A percentile compares a stretch with the other conserved stretches of the same genome.
phyloP scores from a whole-genome alignment of 2,888 invertebrate genomes.

The Caenorhabditis parvicauda region DNA sequence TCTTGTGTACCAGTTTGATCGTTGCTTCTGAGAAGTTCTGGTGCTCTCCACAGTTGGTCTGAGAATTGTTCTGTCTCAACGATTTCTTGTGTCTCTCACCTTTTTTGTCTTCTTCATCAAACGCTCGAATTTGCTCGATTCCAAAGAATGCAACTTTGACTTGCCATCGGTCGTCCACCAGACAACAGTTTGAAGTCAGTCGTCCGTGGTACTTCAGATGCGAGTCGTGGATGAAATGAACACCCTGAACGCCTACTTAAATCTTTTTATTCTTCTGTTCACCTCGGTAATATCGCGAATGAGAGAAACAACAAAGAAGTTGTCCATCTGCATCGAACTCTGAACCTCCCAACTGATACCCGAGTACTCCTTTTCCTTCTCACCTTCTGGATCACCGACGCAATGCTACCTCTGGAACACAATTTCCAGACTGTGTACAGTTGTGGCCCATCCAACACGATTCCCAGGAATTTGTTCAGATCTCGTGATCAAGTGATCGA shows the following conservation, averaged over 20 bases:
- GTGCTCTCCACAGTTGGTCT: constrained; percentile 48
- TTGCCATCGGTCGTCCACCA: constrained; percentile 49
- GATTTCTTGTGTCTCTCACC: background rate
- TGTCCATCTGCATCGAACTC: constrained; percentile 44
- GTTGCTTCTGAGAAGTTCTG: constrained; percentile 39
- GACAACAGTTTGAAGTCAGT: constrained; percentile 29
- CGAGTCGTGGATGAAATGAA: constrained; percentile 20
- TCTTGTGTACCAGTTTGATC: constrained; percentile 5
- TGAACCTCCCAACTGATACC: too few relatives aligned
- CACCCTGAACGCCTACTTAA: constrained; percentile 2
- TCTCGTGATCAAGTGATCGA: constrained; percentile 44
- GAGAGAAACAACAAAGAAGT: constrained; percentile 55
- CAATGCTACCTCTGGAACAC: constrained; percentile 44
- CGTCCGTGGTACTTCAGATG: constrained; percentile 17
- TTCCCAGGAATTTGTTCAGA: constrained; percentile 53
- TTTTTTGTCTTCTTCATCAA: constrained; percentile 10
- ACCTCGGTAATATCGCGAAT: constrained; percentile 51
- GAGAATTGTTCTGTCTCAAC: constrained; percentile 2
- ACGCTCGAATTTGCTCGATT: constrained; percentile 7
- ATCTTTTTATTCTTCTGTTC: background rate
- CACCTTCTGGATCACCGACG: constrained; percentile 23
- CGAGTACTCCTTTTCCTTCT: background rate
- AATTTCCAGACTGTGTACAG: constrained; percentile 51
- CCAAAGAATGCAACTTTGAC: constrained; percentile 36
- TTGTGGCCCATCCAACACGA: constrained; percentile 47